Evolutionary conservation across 2,113 vertebrate genomes (phyloP), one percentile per base, ranked within the genome.

Genomic region (Prochilodus magdalenae): DNA sequence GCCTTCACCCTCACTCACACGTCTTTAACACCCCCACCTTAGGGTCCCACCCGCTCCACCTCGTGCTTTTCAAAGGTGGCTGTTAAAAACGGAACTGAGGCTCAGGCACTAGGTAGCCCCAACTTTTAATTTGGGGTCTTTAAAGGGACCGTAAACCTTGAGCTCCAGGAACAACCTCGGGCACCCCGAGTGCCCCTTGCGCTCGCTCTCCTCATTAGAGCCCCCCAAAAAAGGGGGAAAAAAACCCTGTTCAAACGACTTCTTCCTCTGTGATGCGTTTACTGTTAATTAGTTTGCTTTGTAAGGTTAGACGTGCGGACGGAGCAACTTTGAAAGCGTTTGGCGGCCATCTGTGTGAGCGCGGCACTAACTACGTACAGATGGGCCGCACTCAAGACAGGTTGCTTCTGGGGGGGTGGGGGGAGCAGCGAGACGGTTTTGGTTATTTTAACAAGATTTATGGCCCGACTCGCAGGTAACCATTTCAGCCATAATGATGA

Each of bases 401-500:
- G 97, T 98, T 98, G 95, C 96, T 94, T 95, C 95, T 96, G 94
- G 94, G 92, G 84, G 85, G 86, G 51, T n/a, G n/a, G 53, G 67
- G 90, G 93, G 94, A 86, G 88, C 72, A 86, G 69, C 89, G 93
- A 95, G 94, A 96, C 94, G 93, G 94, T 96, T 97, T 97, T 92
- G 95, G 95, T 97, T 97, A 95, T 96, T 97, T 96, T 96, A 97
- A 95, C 96, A 97, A 97, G 96, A 98, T 97, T 96, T 97, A 97
- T 96, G 95, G 92, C 93, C 87, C 86, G 93, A 95, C 95, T 97
- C 94, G 93, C 93, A 97, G 94, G 95, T 96, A 96, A 97, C 94
- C 88, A 92, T 94, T 96, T 95, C 91, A 94, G 95, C 94, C 90
- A 92, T 96, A 96, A 98, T 95, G 94, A 95, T 96, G 95, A 97